Conservation (phyloP, 2,797 vertebrate species). For the Dromococcyx pavoninus region DNA sequence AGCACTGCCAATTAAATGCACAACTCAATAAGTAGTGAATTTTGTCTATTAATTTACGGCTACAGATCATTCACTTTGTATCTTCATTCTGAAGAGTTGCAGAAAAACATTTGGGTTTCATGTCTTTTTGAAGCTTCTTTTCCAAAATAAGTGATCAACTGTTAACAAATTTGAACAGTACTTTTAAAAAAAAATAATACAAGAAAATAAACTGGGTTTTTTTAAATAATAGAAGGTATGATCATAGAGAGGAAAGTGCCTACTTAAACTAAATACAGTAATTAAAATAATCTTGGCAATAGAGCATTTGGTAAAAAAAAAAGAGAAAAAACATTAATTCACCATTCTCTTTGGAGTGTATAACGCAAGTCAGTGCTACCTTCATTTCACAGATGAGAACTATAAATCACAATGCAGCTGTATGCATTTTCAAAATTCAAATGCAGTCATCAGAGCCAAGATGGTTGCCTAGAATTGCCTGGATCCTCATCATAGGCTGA, state of each 20-base stretch:
- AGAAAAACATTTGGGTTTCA: background rate
- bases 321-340: background rate
- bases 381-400: background rate
- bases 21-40: slow-evolving; percentile 12
- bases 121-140: background rate
- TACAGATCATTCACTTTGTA: background rate
- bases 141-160: background rate
- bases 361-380: background rate
- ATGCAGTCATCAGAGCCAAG: background rate
- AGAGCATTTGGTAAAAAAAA: too few relatives aligned
- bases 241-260: background rate
- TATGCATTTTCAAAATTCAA: background rate
- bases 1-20: background rate
- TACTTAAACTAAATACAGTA: background rate
- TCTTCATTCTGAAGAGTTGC: background rate
- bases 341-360: background rate
- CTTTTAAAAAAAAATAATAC: background rate
- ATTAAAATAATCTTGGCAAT: background rate
- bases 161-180: background rate
- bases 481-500: background rate
- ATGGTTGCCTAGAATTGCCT: background rate
- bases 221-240: background rate
- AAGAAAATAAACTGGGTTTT: background rate
- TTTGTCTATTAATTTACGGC: slow-evolving; percentile 14
- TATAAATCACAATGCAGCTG: background rate